Evolutionary conservation across 1,140 invertebrate genomes (phyloP), one percentile per base, ranked within the genome.

Genomic region (Atta cephalotes): DNA sequence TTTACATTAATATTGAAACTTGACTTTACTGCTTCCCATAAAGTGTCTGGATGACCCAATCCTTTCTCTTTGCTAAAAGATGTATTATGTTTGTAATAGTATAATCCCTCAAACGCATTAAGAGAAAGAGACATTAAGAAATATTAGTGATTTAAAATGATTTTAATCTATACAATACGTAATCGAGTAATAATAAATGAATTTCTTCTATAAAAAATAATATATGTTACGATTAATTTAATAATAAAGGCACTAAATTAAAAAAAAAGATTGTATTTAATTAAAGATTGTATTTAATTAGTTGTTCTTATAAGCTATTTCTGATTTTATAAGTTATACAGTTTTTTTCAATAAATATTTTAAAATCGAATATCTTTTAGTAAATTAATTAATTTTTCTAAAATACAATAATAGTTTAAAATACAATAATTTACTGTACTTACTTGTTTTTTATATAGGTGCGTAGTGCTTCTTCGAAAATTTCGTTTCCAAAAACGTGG

Each of bases 401-500:
- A 86, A 63, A 49, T 31, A 58, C 9, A 70, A 60, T 31, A 3
- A 7, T 63, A 62, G 21, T 14, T 28, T 16, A 16, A 86, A 63
- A 49, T 31, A 58, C 12, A 76, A 60, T 31, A 62, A 18, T 14
- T 28, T 51, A 63, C 6, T 60, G 70, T 72, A 94, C 93, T 92
- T 94, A 96, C 96, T 95, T 94, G 14, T 94, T 90, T 86, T 92
- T 93, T 0, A 96, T 85, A 82, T 97, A 97, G 78, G 94, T 94
- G 85, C 94, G 94, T 9, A 98, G 90, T 49, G 96, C 97, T 51
- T 94, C 93, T 72, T 96, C 95, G 92, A 98, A 98, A 4, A 96
- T 96, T 2, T 95, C 88, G 39, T 96, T 93, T n/a, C 97, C 97
- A 45, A 98, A 95, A 76, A 97, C 96, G 76, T 97, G 95, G 71